Conservation (phyloP, 1,140 invertebrate genomes). For the Calliopsis andreniformis region DNA sequence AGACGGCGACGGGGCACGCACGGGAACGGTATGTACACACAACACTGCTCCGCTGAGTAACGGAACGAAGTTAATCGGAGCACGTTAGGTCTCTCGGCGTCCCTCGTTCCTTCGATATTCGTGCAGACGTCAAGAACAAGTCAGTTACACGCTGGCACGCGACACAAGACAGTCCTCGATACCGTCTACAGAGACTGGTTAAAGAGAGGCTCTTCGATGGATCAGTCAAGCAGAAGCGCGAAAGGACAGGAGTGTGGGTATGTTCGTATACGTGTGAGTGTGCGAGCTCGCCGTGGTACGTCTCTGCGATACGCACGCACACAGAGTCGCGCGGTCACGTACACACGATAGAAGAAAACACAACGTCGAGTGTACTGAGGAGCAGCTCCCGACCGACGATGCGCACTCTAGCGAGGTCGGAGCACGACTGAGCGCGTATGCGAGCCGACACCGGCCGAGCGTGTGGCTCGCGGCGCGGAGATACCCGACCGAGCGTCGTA, state of each 20-base stretch:
- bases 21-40: no score
- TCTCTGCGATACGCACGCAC: slow-evolving; percentile 21
- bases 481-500: slow-evolving; percentile 68
- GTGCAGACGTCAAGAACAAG: no score
- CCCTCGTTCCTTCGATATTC: slow-evolving; percentile 18
- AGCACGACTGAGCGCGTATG: slow-evolving; percentile 63
- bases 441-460: slow-evolving; percentile 64
- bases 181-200: not conserved
- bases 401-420: slow-evolving; percentile 44
- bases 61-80: slow-evolving; percentile 60
- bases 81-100: slow-evolving; percentile 51
- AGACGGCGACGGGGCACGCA: no score
- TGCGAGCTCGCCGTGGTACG: no score
- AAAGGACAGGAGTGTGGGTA: not conserved
- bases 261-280: slow-evolving; percentile 5
- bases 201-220: not conserved
- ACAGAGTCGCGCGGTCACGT: not conserved
- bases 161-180: not conserved
- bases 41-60: slow-evolving; percentile 16
- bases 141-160: no score
- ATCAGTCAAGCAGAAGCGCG: slow-evolving; percentile 8
- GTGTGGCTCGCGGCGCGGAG: slow-evolving; percentile 64
- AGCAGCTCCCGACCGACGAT: slow-evolving; percentile 5
- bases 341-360: slow-evolving; percentile 31
- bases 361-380: no score